phyloP scores from a whole-genome alignment of 2,888 invertebrate genomes.

The Polietes domitor region DNA sequence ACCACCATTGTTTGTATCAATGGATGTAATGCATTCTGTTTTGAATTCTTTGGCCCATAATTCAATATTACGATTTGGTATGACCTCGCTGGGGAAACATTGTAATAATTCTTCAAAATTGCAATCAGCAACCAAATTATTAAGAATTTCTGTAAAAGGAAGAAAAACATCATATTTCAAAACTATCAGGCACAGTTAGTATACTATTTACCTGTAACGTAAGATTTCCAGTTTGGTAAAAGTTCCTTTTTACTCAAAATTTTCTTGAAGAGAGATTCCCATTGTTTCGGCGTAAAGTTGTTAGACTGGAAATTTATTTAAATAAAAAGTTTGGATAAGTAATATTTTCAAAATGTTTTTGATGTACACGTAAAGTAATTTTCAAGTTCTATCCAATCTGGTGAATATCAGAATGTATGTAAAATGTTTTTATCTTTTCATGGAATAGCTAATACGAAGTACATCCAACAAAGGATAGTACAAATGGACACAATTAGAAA shows the following conservation, averaged over 20 bases:
- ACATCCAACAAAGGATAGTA: too few species aligned
- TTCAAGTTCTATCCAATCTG: too few species aligned
- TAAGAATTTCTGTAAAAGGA: conserved; percentile 75
- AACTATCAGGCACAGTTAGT: too few species aligned
- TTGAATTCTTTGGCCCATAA: conserved; percentile 71
- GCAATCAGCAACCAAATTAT: conserved; percentile 77
- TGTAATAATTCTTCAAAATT: conserved; percentile 79
- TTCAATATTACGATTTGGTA: conserved; percentile 75
- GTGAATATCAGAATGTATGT: too few species aligned
- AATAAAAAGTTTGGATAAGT: too few species aligned
- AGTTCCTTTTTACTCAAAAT: conserved; percentile 77
- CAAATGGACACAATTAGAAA: too few species aligned
- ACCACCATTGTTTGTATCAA: conserved; percentile 70
- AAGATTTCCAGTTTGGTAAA: conserved; percentile 77
- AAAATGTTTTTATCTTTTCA: too few species aligned
- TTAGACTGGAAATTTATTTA: conserved; percentile 75
- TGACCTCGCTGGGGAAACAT: conserved; percentile 79
- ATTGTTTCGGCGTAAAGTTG: conserved; percentile 78
- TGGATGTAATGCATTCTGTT: conserved; percentile 73
- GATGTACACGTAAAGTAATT: too few species aligned
- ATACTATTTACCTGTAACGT: conserved; percentile 75
- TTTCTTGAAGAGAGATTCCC: conserved; percentile 79
- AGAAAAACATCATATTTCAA: background rate
- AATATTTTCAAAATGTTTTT: too few species aligned
- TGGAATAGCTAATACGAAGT: too few species aligned